These are phyloP conservation scores for Frankliniella fusca DNA, from an alignment of 2,888 invertebrate species.

Conservation along the genomic window DNA sequence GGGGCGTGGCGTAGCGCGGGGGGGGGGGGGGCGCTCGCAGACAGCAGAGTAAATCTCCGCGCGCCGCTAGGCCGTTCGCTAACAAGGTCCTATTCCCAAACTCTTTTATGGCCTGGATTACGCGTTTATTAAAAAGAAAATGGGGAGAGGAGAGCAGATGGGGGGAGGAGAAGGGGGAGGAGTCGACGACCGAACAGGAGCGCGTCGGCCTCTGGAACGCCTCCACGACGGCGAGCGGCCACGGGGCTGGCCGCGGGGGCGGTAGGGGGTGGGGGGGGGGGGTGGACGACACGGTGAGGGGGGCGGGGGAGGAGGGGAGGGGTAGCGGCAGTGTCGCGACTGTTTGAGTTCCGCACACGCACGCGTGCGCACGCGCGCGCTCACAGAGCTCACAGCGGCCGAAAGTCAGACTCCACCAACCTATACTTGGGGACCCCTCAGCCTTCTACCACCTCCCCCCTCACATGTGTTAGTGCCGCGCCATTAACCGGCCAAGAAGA, in stretches of 20 bases:
- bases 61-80: slow-evolving; percentile 1
- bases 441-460: background rate
- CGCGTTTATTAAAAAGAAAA: slow-evolving; percentile 26
- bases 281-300: background rate
- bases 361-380: background rate
- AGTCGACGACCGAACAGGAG: background rate
- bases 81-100: slow-evolving; percentile 18
- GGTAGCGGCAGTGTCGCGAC: background rate
- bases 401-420: too few species aligned
- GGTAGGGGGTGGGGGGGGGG: too few species aligned
- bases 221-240: too few species aligned
- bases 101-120: slow-evolving; percentile 20
- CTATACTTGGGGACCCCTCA: too few species aligned
- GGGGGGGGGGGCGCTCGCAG: background rate
- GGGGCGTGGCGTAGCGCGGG: background rate
- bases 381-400: background rate
- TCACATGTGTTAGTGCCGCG: background rate
- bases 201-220: background rate
- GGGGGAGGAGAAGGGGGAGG: background rate
- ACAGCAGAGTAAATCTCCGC: background rate
- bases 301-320: too few species aligned
- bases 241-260: too few species aligned
- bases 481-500: slow-evolving; percentile 12
- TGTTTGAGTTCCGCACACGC: background rate
- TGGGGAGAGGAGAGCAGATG: background rate